These are phyloP conservation scores for Zaprionus ornatus DNA, from an alignment of 1,140 invertebrate genomes.

Conservation along the genomic window DNA sequence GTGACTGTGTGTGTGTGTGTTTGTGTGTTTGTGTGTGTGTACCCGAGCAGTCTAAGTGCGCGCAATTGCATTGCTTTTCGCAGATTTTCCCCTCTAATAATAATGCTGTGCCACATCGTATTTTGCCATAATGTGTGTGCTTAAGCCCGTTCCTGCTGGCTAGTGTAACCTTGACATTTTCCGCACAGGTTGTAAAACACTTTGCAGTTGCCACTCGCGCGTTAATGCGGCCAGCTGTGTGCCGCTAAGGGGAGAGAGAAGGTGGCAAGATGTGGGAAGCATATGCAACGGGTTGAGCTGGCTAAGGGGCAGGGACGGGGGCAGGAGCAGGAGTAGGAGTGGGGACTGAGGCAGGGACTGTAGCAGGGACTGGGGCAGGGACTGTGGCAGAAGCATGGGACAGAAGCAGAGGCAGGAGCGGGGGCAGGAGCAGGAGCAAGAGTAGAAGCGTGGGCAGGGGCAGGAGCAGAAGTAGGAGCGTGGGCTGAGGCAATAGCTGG, in stretches of 20 bases:
- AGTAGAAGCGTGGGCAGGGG: not conserved
- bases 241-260: not conserved
- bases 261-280: too few relatives aligned
- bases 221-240: not conserved
- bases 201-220: not conserved
- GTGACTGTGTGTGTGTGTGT: too few relatives aligned
- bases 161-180: slow-evolving; percentile 48
- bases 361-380: too few relatives aligned
- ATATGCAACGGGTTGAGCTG: not conserved
- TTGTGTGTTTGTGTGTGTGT: too few relatives aligned
- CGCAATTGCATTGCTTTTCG: slow-evolving; percentile 1
- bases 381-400: too few relatives aligned
- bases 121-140: slow-evolving; percentile 32
- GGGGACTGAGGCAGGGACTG: too few relatives aligned
- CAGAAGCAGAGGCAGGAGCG: too few relatives aligned
- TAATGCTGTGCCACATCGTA: slow-evolving; percentile 24
- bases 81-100: slow-evolving; percentile 14
- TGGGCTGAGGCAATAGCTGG: not conserved
- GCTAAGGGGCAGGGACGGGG: not conserved
- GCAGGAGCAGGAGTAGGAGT: not conserved
- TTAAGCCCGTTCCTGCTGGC: slow-evolving; percentile 18
- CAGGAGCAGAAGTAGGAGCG: slow-evolving; percentile 7
- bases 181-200: slow-evolving; percentile 45
- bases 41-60: too few relatives aligned
- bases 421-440: not conserved